A percentile compares a stretch with the other conserved stretches of the same genome.
phyloP scores from a whole-genome alignment of 1,140 invertebrate genomes.

The Stegodyphus dumicola region DNA sequence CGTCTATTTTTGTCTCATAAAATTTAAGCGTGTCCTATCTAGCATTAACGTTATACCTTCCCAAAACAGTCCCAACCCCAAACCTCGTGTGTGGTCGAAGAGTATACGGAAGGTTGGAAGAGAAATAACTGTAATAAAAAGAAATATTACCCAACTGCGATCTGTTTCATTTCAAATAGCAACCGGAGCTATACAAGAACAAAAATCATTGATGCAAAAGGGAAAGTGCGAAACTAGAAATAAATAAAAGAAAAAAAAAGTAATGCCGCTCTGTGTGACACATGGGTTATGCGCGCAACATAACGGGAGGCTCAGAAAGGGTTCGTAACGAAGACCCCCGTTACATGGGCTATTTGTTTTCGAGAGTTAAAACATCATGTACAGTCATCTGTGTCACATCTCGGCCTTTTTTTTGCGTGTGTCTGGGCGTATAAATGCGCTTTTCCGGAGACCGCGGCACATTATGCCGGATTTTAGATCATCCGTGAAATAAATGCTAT shows the following conservation, averaged over 20 bases:
- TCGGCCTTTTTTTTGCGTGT: conserved; percentile 1
- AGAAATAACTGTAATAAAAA: not conserved
- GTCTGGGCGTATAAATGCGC: not conserved
- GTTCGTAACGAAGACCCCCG: conserved; percentile 41
- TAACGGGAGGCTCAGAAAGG: conserved; percentile 40
- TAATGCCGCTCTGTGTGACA: conserved; percentile 12
- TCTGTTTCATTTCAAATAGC: conserved; percentile 51
- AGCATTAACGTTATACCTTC: no score
- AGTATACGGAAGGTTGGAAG: not conserved
- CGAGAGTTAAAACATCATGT: conserved; percentile 51
- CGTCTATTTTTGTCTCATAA: no score
- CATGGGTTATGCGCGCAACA: conserved; percentile 41
- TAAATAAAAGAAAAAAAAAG: not conserved
- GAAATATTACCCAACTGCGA: conserved; percentile 27
- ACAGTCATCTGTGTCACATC: conserved; percentile 54
- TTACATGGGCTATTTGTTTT: conserved; percentile 56
- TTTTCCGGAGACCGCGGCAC: not conserved
- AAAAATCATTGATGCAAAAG: conserved; percentile 42
- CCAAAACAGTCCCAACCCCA: no score
- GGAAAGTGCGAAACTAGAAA: no score
- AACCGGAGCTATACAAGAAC: conserved; percentile 23
- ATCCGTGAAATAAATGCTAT: conserved; percentile 51
- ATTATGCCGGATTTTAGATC: conserved; percentile 33
- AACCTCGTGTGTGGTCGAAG: conserved; percentile 32
- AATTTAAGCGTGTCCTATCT: no score